Base-by-base conservation (phyloP, 2,797 vertebrate species). In the Fratercula arctica region DNA sequence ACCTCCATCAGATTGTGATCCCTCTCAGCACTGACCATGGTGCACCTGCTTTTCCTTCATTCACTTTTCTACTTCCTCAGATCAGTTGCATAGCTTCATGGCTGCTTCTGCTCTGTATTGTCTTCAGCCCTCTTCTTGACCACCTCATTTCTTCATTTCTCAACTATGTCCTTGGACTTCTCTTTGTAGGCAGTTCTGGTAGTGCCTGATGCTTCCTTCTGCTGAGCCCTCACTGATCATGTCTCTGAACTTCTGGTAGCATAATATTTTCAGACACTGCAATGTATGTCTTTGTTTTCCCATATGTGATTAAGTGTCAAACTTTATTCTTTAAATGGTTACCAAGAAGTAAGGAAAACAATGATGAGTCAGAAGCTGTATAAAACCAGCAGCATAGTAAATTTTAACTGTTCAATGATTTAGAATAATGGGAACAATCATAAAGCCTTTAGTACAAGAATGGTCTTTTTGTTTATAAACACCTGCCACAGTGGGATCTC, bases 381-480 rank as follows among this genome's bases (percentile, higher is more conserved):
- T 87, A 85, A 90, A 95, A 41, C 43, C 29, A 85, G 46, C 19
- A 68, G 13, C 28, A 29, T 53, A 57, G 72, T 77, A 54, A 85
- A 73, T 6, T 91, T 81, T 90, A 56, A 79, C 39, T 73, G 39
- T 79, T 91, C 19, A 26, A 5, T 87, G 29, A 67, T 83, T 78
- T 87, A 80, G 69, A 72, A 82, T 59, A 91, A 93, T 51, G 39
- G 48, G 35, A 89, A 46, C 7, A 74, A 43, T 84, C 43, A 85
- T 77, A 89, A 89, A 92, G 9, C n/a, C 24, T 87, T 83, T 78
- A 68, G 51, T 60, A 19, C n/a, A 59, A 60, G 53, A 89, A 80
- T 41, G 10, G n/a, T 75, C 59, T 77, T 94, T 74, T 76, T 87
- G 59, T 92, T 87, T 87, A 59, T 77, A 92, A 80, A 89, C 60